Evolutionary conservation across 2,888 invertebrate genomes (phyloP).

Genomic region (Drosophila lutescens): DNA sequence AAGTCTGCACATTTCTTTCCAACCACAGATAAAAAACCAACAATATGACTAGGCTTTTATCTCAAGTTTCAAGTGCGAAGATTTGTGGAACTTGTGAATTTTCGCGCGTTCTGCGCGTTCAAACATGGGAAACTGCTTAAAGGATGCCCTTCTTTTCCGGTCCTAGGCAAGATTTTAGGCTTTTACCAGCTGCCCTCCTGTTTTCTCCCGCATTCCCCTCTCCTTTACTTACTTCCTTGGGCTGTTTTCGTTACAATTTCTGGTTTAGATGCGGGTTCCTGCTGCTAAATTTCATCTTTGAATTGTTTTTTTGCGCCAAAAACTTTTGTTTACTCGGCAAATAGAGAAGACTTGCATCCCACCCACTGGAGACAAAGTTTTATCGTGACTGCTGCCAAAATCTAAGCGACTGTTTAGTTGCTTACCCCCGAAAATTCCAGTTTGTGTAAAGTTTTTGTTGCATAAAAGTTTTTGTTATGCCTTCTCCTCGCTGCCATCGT

Average conservation of each 20-base stretch:
- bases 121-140: slow-evolving; percentile 29
- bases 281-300: slow-evolving; percentile 63
- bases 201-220: slow-evolving; percentile 27
- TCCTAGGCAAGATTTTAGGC: slow-evolving; percentile 1
- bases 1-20: background rate
- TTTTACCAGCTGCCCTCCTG: slow-evolving; percentile 28
- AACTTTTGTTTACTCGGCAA: slow-evolving; percentile 78
- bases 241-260: slow-evolving; percentile 56
- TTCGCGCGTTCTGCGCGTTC: slow-evolving; percentile 48
- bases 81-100: slow-evolving; percentile 51
- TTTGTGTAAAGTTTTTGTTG: slow-evolving; percentile 72
- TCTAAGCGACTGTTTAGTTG: slow-evolving; percentile 59
- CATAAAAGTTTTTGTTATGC: slow-evolving; percentile 75
- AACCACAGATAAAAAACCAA: background rate
- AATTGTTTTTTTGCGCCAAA: slow-evolving; percentile 73
- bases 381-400: slow-evolving; percentile 46
- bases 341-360: slow-evolving; percentile 49
- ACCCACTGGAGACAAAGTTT: slow-evolving; percentile 38
- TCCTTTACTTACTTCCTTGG: slow-evolving; percentile 39
- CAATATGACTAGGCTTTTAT: background rate
- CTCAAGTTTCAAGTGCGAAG: slow-evolving; percentile 33
- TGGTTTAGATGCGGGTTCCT: slow-evolving; percentile 65
- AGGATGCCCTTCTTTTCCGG: slow-evolving; percentile 19
- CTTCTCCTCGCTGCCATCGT: slow-evolving; percentile 30
- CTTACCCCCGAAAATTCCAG: slow-evolving; percentile 10